phyloP scores from a whole-genome alignment of 2,113 vertebrate genomes.

The Nyctereutes procyonoides region DNA sequence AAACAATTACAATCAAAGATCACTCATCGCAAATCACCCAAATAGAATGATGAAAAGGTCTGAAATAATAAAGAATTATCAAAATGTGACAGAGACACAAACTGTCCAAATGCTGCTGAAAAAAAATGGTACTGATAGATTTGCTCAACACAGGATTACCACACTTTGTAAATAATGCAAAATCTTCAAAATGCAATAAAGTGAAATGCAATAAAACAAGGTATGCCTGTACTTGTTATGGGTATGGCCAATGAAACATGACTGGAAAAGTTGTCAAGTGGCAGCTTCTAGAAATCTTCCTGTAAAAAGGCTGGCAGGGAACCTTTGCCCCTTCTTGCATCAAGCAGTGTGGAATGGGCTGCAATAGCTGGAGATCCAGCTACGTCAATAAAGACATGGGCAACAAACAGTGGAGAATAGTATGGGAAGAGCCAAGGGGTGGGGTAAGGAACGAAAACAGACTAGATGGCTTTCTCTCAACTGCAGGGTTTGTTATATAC shows the following conservation, averaged over 20 bases:
- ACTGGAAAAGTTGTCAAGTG: neutral
- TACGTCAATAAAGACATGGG: neutral
- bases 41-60: neutral
- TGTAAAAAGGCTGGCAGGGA: neutral
- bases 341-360: neutral
- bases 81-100: neutral
- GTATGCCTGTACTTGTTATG: neutral
- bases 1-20: neutral
- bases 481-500: neutral
- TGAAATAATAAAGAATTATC: neutral
- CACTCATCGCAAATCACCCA: neutral
- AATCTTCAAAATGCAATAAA: neutral
- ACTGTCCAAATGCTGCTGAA: neutral
- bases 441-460: neutral
- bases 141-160: neutral
- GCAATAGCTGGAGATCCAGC: neutral
- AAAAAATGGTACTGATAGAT: neutral
- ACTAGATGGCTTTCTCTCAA: neutral
- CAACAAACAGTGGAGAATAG: neutral
- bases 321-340: neutral
- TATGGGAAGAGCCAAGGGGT: neutral
- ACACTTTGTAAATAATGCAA: neutral
- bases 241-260: neutral
- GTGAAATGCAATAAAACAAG: neutral
- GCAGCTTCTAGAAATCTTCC: conserved; percentile 25